Percentiles rank a stretch among this genome's conserved stretches.
Conservation (phyloP, 2,113 vertebrate species). For the Nycticebus coucang region DNA sequence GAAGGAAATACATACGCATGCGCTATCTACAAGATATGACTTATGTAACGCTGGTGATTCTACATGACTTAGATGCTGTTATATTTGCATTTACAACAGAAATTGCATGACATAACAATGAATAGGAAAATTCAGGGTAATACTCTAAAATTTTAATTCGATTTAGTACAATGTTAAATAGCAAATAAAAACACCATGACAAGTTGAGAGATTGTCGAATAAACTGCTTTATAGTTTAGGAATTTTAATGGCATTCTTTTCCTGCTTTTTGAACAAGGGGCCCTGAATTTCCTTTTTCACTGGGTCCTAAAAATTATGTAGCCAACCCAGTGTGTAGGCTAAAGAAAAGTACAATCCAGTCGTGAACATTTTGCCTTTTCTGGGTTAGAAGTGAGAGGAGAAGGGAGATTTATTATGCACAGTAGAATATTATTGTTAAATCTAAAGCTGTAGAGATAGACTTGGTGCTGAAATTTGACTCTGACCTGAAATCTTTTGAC, state of each 20-base stretch:
- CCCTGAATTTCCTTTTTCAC: background rate
- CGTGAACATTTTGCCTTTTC: background rate
- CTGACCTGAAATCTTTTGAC: background rate
- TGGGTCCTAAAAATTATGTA: background rate
- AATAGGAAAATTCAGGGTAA: background rate
- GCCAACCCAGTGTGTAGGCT: background rate
- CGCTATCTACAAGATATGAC: background rate
- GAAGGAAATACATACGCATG: conserved; percentile 2
- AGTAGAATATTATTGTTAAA: background rate
- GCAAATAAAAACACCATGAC: background rate
- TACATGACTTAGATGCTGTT: background rate
- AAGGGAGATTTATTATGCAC: background rate
- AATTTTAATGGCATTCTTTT: background rate
- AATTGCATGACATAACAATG: background rate
- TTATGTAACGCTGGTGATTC: background rate
- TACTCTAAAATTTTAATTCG: conserved; percentile 46
- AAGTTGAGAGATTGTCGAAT: background rate
- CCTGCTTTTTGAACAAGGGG: conserved; percentile 17
- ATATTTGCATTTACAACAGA: background rate
- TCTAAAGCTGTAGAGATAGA: background rate
- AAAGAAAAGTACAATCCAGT: background rate
- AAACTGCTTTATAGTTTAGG: background rate
- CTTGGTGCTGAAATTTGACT: background rate
- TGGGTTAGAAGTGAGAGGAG: background rate
- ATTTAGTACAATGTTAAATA: conserved; percentile 20